A percentile compares a stretch with the other conserved stretches of the same genome.
phyloP scores from a whole-genome alignment of 2,888 invertebrate genomes.

The Cerastis leucographa region DNA sequence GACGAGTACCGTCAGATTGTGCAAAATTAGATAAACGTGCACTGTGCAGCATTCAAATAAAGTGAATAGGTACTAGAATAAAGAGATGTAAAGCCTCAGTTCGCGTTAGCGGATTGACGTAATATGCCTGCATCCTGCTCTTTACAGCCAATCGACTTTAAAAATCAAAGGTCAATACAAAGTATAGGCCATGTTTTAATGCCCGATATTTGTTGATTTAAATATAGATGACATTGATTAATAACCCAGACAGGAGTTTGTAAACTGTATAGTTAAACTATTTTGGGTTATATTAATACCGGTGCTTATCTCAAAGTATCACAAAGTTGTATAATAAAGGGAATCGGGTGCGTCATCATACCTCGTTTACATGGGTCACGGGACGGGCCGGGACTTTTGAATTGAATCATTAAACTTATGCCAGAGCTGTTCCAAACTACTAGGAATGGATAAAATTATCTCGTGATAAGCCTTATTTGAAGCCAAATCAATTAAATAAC shows the following conservation, averaged over 20 bases:
- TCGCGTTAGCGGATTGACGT: background rate
- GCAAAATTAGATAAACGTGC: conserved; percentile 43
- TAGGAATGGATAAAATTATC: conserved; percentile 61
- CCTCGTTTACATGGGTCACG: conserved; percentile 52
- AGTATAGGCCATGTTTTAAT: conserved; percentile 2
- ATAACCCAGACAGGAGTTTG: conserved; percentile 24
- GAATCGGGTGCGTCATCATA: conserved; percentile 54
- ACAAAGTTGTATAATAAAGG: conserved; percentile 65
- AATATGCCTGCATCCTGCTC: conserved; percentile 18
- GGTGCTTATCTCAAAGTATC: conserved; percentile 56
- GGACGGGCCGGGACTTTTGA: conserved; percentile 49
- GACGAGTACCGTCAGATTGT: conserved; percentile 13
- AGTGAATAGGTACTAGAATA: conserved; percentile 28
- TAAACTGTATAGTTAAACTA: conserved; percentile 47
- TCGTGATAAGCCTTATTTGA: conserved; percentile 60
- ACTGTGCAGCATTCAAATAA: conserved; percentile 40
- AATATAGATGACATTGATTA: conserved; percentile 37
- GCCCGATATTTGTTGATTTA: background rate
- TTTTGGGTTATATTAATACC: conserved; percentile 51
- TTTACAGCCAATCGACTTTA: conserved; percentile 1
- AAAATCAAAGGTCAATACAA: background rate
- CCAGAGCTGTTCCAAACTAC: conserved; percentile 58
- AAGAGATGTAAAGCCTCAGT: conserved; percentile 9
- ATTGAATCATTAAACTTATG: conserved; percentile 66
- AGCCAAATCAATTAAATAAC: conserved; percentile 38